Conservation (phyloP, 2,888 invertebrate species). For the Scaptomyza cyrtandrae region DNA sequence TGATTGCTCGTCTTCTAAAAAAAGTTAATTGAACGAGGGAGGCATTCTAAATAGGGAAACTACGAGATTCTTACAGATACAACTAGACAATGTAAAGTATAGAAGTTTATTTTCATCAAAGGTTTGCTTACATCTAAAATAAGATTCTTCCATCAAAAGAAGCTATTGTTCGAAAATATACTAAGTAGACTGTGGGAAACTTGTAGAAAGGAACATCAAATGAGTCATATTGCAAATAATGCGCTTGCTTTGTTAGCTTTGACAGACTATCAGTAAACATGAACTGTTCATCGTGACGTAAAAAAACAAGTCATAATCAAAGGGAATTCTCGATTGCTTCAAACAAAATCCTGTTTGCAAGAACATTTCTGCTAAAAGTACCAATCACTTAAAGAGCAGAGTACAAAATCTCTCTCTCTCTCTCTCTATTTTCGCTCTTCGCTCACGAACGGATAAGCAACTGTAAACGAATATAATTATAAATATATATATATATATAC, state of each 20-base stretch:
- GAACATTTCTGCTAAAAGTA: background rate
- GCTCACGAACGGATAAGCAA: conserved; percentile 4
- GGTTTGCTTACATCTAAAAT: background rate
- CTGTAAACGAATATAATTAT: conserved; percentile 25
- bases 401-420: conserved; percentile 7
- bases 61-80: background rate
- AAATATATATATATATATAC: conserved; percentile 32
- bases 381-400: conserved; percentile 8
- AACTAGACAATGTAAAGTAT: background rate
- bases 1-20: background rate
- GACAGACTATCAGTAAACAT: too few species aligned
- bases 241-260: conserved; percentile 12
- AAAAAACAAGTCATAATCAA: too few species aligned
- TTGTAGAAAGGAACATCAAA: background rate
- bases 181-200: background rate
- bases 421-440: background rate
- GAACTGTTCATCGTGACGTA: too few species aligned
- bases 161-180: conserved; percentile 1
- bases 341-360: background rate
- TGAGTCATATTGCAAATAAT: conserved; percentile 31
- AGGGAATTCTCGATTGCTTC: background rate
- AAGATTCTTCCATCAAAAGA: background rate
- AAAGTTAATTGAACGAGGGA: background rate
- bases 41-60: background rate
- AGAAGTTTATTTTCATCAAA: background rate